These are phyloP conservation scores for Caiman crocodilus DNA, from an alignment of 2,797 vertebrate genomes.

Conservation along the genomic window DNA sequence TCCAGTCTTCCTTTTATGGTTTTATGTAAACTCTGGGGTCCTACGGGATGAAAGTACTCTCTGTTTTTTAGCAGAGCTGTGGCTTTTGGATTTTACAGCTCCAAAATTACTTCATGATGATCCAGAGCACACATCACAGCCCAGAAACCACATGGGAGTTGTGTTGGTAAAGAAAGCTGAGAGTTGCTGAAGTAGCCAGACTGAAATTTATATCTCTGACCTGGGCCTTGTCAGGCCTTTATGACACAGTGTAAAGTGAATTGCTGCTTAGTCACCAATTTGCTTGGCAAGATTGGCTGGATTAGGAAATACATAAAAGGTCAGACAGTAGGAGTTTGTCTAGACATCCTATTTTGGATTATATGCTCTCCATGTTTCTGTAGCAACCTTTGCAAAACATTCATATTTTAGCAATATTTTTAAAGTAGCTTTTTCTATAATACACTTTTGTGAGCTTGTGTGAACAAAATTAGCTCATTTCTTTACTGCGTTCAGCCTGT, in stretches of 20 bases:
- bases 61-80: slow-evolving; percentile 69
- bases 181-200: slow-evolving; percentile 78
- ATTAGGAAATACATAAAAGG: slow-evolving; percentile 83
- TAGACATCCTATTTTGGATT: slow-evolving; percentile 85
- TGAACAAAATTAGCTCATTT: slow-evolving; percentile 52
- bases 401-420: slow-evolving; percentile 70
- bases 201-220: slow-evolving; percentile 82
- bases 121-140: slow-evolving; percentile 79
- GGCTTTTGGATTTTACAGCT: slow-evolving; percentile 78
- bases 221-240: slow-evolving; percentile 81
- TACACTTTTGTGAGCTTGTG: slow-evolving; percentile 4
- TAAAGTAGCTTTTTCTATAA: slow-evolving; percentile 52
- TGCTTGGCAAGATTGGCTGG: slow-evolving; percentile 80
- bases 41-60: slow-evolving; percentile 71
- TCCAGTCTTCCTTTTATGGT: slow-evolving; percentile 61
- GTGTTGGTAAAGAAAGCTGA: slow-evolving; percentile 69
- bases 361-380: slow-evolving; percentile 73
- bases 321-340: slow-evolving; percentile 87
- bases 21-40: slow-evolving; percentile 74
- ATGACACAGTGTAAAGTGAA: slow-evolving; percentile 80
- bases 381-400: slow-evolving; percentile 79
- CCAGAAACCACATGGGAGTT: slow-evolving; percentile 77
- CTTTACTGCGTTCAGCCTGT: not conserved
- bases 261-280: slow-evolving; percentile 85
- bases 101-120: slow-evolving; percentile 78